Evolutionary conservation across 2,797 vertebrate species (phyloP).

Genomic region (Novumbra hubbsi): DNA sequence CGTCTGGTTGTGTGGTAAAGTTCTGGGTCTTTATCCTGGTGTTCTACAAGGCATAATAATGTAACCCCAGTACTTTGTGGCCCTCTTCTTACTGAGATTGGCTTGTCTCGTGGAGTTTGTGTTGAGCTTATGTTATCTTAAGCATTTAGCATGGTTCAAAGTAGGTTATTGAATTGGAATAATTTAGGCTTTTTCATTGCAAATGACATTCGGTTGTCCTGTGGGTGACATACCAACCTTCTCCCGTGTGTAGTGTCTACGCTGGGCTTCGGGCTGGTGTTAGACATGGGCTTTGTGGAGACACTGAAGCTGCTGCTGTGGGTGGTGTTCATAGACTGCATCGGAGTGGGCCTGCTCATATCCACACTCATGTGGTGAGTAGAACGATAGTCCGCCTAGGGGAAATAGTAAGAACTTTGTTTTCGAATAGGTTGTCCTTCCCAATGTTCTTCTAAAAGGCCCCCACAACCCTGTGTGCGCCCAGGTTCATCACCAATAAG

Average conservation of each 20-base stretch:
- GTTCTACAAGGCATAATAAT: too few relatives aligned
- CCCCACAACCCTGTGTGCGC: not conserved
- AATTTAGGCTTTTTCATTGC: not conserved
- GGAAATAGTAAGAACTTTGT: not conserved
- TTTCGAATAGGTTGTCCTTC: not conserved
- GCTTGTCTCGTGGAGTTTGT: not conserved
- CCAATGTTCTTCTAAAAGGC: not conserved
- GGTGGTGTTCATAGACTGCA: constrained; percentile 97
- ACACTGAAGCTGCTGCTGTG: constrained; percentile 93
- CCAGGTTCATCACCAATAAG: constrained; percentile 91
- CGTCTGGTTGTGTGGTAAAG: constrained; percentile 88
- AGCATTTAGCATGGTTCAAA: not conserved
- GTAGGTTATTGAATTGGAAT: not conserved
- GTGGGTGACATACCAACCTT: not conserved
- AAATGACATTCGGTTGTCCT: not conserved
- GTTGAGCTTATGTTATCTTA: not conserved
- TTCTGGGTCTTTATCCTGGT: not conserved
- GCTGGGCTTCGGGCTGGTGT: constrained; percentile 91
- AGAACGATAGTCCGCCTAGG: not conserved
- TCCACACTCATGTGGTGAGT: constrained; percentile 97
- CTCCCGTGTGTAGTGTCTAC: constrained; percentile 82
- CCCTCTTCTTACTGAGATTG: not conserved
- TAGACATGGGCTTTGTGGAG: constrained; percentile 90
- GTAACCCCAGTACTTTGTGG: not conserved
- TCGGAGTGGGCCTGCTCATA: constrained; percentile 93